Evolutionary conservation across 2,113 vertebrate genomes (phyloP).

Genomic region (Conger conger): DNA sequence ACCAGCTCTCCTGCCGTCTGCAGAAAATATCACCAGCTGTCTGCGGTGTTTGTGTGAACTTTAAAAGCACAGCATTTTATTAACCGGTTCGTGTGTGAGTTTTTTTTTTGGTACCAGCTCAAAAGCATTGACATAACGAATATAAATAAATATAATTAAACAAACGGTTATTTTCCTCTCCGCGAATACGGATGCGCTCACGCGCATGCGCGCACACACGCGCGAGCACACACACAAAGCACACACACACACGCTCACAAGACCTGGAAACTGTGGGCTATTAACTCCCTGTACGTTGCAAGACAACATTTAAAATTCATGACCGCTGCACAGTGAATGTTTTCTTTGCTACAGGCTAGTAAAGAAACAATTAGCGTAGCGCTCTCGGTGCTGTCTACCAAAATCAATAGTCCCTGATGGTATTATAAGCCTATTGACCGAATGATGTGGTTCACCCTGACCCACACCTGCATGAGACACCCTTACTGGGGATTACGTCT

Average conservation of each 20-base stretch:
- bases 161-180: neutral
- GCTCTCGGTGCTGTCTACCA: constrained; percentile 64
- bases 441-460: constrained; percentile 57
- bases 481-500: constrained; percentile 33
- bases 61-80: neutral
- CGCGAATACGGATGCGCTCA: constrained; percentile 14
- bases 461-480: constrained; percentile 54
- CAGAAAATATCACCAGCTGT: neutral
- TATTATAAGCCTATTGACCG: constrained; percentile 72
- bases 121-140: neutral
- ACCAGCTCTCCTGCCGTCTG: neutral
- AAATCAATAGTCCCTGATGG: constrained; percentile 73
- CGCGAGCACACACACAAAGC: constrained; percentile 24
- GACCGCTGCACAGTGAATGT: constrained; percentile 63
- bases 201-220: neutral
- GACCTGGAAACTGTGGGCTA: constrained; percentile 63
- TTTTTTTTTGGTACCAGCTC: neutral
- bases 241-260: constrained; percentile 37
- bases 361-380: constrained; percentile 76
- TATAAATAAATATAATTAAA: neutral
- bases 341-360: constrained; percentile 71
- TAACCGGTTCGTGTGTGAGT: neutral
- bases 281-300: constrained; percentile 64
- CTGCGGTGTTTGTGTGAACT: neutral
- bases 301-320: constrained; percentile 73